Conservation (phyloP, 1,140 invertebrate genomes). For the Notospermus geniculatus region DNA sequence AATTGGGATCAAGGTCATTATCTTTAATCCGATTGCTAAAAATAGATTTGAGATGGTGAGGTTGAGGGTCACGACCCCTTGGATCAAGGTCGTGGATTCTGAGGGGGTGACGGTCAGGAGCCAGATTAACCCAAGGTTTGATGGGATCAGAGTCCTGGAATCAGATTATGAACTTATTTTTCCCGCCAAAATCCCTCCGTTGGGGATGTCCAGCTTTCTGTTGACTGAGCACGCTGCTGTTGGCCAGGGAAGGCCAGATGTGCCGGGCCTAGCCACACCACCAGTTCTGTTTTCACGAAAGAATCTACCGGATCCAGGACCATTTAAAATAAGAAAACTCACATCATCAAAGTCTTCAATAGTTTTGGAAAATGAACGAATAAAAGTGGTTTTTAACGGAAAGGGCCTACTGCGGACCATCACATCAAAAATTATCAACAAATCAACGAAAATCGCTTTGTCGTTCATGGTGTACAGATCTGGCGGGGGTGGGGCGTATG, state of each 20-base stretch:
- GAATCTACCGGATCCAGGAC: neutral
- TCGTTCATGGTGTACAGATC: conserved; percentile 61
- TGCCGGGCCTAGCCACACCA: neutral
- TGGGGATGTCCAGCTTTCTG: neutral
- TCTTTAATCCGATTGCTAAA: conserved; percentile 75
- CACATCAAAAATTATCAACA: conserved; percentile 45
- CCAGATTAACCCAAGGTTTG: conserved; percentile 70
- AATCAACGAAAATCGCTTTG: conserved; percentile 57
- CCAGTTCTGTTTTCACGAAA: neutral
- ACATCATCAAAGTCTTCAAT: conserved; percentile 59
- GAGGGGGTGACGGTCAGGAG: conserved; percentile 62
- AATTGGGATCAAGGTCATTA: conserved; percentile 58
- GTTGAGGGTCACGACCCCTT: neutral
- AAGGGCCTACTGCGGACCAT: conserved; percentile 55
- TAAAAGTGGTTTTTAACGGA: no score
- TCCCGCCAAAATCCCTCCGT: conserved; percentile 61
- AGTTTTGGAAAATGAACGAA: conserved; percentile 51
- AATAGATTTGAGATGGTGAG: neutral
- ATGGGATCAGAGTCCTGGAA: conserved; percentile 47
- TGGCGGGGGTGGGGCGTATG: conserved; percentile 19
- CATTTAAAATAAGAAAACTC: conserved; percentile 49
- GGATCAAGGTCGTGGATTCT: neutral
- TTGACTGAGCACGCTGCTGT: neutral
- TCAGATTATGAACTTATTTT: conserved; percentile 71
- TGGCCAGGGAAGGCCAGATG: neutral